Percentiles rank a stretch among this genome's conserved stretches.
Evolutionary conservation across 1,140 invertebrate species (phyloP).

Genomic region (Streblospio benedicti): DNA sequence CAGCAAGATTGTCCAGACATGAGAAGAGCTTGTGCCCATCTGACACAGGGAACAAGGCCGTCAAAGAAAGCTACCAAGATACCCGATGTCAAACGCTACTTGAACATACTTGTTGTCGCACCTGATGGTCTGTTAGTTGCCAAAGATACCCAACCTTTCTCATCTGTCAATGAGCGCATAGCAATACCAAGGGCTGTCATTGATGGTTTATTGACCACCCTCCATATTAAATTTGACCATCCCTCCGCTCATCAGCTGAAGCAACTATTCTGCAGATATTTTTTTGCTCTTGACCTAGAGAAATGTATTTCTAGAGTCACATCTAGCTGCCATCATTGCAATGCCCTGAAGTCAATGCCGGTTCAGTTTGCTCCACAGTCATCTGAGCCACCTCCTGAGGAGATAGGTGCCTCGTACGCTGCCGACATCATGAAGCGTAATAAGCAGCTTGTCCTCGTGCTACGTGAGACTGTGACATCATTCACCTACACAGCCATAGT

Average conservation of each 20-base stretch:
- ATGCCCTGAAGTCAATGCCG: constrained; percentile 8
- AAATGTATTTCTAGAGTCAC: constrained; percentile 6
- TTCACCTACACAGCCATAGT: no score
- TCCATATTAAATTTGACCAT: constrained; percentile 20
- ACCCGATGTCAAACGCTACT: constrained; percentile 19
- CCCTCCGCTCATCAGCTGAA: constrained; percentile 15
- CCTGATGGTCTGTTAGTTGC: constrained; percentile 24
- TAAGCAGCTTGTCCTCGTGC: background rate
- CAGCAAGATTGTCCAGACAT: constrained; percentile 21
- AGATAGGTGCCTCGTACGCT: no score
- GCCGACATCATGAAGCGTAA: background rate
- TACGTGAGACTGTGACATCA: background rate
- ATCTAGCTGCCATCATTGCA: constrained; percentile 13
- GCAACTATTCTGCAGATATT: constrained; percentile 11
- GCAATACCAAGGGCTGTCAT: constrained; percentile 18
- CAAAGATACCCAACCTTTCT: constrained; percentile 1
- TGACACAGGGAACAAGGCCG: constrained; percentile 21
- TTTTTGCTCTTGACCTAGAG: constrained; percentile 22
- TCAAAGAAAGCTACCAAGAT: constrained; percentile 22
- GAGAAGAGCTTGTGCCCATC: constrained; percentile 18
- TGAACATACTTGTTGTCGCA: constrained; percentile 18
- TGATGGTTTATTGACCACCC: constrained; percentile 19
- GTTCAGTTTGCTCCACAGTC: no score
- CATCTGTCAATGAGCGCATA: constrained; percentile 5
- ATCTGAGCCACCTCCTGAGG: no score